These are phyloP conservation scores for Astropecten irregularis DNA, from an alignment of 53 echinoderm and acorn worm genomes.

Conservation along the genomic window DNA sequence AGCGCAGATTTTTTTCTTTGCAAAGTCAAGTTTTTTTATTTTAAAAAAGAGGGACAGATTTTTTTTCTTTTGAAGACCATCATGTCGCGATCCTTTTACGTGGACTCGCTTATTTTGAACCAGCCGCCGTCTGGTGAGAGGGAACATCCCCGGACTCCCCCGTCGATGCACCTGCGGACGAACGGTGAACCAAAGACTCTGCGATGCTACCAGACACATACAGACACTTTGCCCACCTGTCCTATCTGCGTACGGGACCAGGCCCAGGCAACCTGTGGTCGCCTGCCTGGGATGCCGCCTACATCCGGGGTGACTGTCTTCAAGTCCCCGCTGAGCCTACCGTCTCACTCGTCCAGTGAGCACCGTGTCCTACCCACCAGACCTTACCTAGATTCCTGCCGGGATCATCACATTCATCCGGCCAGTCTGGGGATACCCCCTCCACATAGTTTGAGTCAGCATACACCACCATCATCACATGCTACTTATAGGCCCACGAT, in stretches of 20 bases:
- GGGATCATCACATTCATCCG: conserved; percentile 60
- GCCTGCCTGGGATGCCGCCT: conserved; percentile 67
- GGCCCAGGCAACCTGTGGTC: conserved; percentile 62
- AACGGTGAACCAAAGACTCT: conserved; percentile 71
- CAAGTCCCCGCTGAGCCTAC: conserved; percentile 40
- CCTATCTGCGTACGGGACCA: conserved; percentile 81
- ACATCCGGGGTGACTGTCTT: conserved; percentile 55
- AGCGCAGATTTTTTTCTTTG: no score
- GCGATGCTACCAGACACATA: conserved; percentile 71
- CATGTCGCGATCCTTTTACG: conserved; percentile 98
- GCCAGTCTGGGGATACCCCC: conserved; percentile 65
- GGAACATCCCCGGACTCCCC: conserved; percentile 64
- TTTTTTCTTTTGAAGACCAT: neutral
- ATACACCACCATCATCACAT: conserved; percentile 70
- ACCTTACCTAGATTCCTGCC: conserved; percentile 19
- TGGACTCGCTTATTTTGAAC: conserved; percentile 96
- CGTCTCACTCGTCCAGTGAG: conserved; percentile 36
- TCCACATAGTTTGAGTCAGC: conserved; percentile 66
- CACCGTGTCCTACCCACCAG: conserved; percentile 35
- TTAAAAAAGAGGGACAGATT: neutral
- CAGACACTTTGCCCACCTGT: conserved; percentile 75
- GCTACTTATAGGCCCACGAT: conserved; percentile 64
- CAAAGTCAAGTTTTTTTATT: neutral
- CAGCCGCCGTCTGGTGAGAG: conserved; percentile 78
- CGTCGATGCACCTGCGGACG: conserved; percentile 59